Evolutionary conservation across 2,113 vertebrate genomes (phyloP).

Genomic region (Dromas ardeola): DNA sequence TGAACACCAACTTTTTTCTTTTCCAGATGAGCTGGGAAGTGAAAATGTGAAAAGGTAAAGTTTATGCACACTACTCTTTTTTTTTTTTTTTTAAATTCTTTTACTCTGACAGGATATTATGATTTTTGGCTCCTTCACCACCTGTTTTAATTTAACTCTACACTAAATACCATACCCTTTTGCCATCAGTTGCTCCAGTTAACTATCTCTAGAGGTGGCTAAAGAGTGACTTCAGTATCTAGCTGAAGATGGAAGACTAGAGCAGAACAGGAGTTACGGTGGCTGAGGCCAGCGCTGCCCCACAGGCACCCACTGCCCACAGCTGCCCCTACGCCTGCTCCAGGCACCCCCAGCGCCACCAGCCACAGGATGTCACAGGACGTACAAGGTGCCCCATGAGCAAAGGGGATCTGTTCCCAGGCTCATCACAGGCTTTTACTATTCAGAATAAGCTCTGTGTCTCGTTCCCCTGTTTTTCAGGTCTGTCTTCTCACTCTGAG

Average conservation of each 20-base stretch:
- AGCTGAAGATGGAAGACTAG: not conserved
- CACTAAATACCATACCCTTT: not conserved
- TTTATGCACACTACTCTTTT: not conserved
- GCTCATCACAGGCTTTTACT: not conserved
- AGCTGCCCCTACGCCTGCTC: not conserved
- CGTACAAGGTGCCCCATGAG: not conserved
- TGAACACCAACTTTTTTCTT: conserved; percentile 26
- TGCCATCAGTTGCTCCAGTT: not conserved
- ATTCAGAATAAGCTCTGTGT: not conserved
- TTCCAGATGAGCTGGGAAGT: conserved; percentile 74
- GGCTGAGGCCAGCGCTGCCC: not conserved
- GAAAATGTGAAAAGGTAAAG: conserved; percentile 81
- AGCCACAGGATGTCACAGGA: not conserved
- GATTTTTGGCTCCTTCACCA: not conserved
- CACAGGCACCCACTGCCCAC: not conserved
- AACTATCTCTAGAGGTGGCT: not conserved
- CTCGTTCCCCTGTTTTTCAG: conserved; percentile 11
- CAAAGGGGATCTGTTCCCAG: not conserved
- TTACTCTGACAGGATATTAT: not conserved
- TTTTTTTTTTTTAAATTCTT: not conserved
- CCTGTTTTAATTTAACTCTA: not conserved
- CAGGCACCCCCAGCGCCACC: not conserved
- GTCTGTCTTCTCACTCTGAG: not conserved
- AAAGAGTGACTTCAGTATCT: not conserved
- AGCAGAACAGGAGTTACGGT: not conserved